Percentiles rank a stretch among this genome's conserved stretches.
These are phyloP conservation scores for Yponomeuta sedellus DNA, from an alignment of 2,888 invertebrate species.

Conservation along the genomic window DNA sequence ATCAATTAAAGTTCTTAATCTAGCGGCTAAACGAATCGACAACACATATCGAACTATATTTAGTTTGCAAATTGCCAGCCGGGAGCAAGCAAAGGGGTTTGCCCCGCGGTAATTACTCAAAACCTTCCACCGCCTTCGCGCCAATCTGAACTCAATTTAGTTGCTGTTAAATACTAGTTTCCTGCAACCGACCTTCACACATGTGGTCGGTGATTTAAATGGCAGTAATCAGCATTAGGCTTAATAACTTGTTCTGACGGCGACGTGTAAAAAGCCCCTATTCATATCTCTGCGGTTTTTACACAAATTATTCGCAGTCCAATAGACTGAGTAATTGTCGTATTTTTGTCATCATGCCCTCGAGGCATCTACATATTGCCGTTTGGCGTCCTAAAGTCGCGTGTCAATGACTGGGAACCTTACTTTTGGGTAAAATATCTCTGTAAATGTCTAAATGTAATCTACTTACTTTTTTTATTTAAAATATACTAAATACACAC, in stretches of 20 bases:
- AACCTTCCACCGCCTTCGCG: not conserved
- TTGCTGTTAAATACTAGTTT: not conserved
- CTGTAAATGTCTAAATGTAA: no score
- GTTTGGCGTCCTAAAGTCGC: no score
- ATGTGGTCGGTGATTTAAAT: constrained; percentile 13
- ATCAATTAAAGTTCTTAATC: no score
- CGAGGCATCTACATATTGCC: no score
- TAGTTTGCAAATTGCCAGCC: constrained; percentile 10
- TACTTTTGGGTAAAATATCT: no score
- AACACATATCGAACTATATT: not conserved
- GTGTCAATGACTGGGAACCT: no score
- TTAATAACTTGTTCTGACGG: not conserved
- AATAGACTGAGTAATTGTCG: not conserved
- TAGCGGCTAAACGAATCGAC: no score
- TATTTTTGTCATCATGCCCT: not conserved
- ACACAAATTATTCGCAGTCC: not conserved
- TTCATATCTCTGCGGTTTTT: not conserved
- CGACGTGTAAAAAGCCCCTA: not conserved
- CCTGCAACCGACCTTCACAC: not conserved
- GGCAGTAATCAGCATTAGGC: constrained; percentile 9
- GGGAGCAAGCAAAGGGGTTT: constrained; percentile 6
- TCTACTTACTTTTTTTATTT: no score
- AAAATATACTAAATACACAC: no score
- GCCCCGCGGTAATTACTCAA: constrained; percentile 3
- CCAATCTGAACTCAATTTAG: not conserved